Evolutionary conservation across 2,113 vertebrate genomes (phyloP), one percentile per base, ranked within the genome.

Genomic region (Hylia prasina): DNA sequence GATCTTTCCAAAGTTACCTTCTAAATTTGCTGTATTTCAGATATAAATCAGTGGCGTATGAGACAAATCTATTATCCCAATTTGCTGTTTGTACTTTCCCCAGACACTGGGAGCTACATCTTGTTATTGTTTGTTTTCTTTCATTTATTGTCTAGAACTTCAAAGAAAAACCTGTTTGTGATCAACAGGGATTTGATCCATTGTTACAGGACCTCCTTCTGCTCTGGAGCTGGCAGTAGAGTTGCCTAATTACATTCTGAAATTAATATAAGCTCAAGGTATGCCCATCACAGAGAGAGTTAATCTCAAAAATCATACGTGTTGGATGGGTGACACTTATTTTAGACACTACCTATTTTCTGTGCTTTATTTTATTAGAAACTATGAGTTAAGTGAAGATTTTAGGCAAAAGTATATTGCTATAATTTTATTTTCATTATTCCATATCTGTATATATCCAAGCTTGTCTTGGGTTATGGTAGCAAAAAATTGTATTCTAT

Each of bases 261-360:
- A 91, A 76, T 47, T 24, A 51, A 39, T 39, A 82, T 16, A 79
- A 87, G 19, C 7, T 48, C 24, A 51, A 25, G 11, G 5, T 39
- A 25, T 64, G 12, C 7, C 13, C 30, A 39, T 47, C 35, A 71
- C 5, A 86, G 24, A 35, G 10, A 33, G 17, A 61, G 13, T 3
- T 66, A 39, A 1, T 11, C 14, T 69, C 48, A 51, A 30, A 63
- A 63, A 68, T 50, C 0, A 0, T 73, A n/a, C 15, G 15, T 42
- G 9, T 42, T 51, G 42, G 28, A 76, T 35, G 8, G 2, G 45
- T 47, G 13, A 1, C 9, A 33, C 21, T 68, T 89, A 56, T 35
- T 80, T 86, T 33, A 83, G 58, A 77, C 15, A 30, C 20, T 15
- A 12, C 7, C 3, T 57, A 6, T 30, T 53, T 77, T n/a, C 14